A percentile compares a stretch with the other conserved stretches of the same genome.
phyloP scores from a whole-genome alignment of 1,140 invertebrate genomes.

The Anoplophora glabripennis region DNA sequence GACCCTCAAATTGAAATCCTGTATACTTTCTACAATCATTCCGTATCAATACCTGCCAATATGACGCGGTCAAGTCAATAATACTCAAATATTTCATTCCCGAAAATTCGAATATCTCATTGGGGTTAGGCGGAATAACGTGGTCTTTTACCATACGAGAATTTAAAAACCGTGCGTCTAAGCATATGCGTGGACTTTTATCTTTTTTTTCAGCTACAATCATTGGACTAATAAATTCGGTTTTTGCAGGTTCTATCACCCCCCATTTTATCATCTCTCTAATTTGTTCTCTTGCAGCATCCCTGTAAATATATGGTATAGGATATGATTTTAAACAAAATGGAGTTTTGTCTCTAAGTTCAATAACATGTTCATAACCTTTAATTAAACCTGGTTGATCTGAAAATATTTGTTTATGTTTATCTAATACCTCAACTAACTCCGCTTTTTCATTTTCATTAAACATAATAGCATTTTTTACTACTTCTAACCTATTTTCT shows the following conservation, averaged over 20 bases:
- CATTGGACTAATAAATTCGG: constrained; percentile 6
- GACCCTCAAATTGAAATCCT: neutral
- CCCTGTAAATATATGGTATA: constrained; percentile 1
- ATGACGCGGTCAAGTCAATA: constrained; percentile 2
- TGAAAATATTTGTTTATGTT: neutral
- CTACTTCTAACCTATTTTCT: neutral
- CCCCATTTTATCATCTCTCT: constrained; percentile 9
- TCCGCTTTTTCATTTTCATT: neutral
- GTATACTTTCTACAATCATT: neutral
- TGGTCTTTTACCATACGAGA: neutral
- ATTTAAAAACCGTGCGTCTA: constrained; percentile 8
- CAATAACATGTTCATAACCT: constrained; percentile 2
- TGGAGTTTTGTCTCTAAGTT: neutral
- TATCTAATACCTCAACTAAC: neutral
- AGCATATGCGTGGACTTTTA: neutral
- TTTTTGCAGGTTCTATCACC: neutral
- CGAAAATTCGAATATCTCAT: constrained; percentile 1
- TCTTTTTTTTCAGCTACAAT: constrained; percentile 6
- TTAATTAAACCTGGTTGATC: neutral
- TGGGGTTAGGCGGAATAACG: constrained; percentile 4
- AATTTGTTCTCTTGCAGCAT: neutral
- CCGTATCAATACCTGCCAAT: constrained; percentile 4
- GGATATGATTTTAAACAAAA: constrained; percentile 3
- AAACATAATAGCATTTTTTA: neutral
- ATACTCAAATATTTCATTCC: neutral